Conservation (phyloP, 2,888 invertebrate species). For the Phania funesta region DNA sequence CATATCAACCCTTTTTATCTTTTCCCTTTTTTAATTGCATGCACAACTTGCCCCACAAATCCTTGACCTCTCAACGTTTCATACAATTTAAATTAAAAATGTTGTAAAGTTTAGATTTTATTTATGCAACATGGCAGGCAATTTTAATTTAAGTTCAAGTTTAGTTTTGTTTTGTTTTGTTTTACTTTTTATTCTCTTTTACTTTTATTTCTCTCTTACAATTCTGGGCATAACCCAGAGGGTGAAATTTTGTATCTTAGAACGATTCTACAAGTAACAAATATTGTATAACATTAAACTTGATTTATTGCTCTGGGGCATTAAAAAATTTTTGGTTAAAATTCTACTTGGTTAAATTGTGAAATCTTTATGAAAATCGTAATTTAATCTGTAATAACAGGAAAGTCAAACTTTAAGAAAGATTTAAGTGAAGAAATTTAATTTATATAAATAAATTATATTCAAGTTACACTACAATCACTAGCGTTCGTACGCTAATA, state of each 20-base stretch:
- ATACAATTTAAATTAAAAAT: background rate
- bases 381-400: background rate
- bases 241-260: background rate
- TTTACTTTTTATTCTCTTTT: background rate
- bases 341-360: background rate
- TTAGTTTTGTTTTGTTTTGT: too few relatives aligned
- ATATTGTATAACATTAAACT: background rate
- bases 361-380: background rate
- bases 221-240: background rate
- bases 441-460: background rate
- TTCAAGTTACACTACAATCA: too few relatives aligned
- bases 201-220: background rate
- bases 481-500: too few relatives aligned
- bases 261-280: background rate
- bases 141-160: conserved; percentile 18
- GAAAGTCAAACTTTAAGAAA: background rate
- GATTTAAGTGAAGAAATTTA: background rate
- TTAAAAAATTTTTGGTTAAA: conserved; percentile 5
- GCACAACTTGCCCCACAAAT: background rate
- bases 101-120: background rate
- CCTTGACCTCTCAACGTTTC: conserved; percentile 27
- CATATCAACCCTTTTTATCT: background rate
- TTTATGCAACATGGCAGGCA: background rate
- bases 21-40: background rate
- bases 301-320: conserved; percentile 18